Conservation (phyloP, 2,113 vertebrate genomes). For the human (Homo sapiens) region GRCh38 chr7:38052001-38052500, state of each 20-base stretch:
- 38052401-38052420: background rate
- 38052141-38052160: background rate
- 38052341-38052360: background rate
- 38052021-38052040: background rate
- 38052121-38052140: background rate
- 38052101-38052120: background rate
- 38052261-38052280: background rate
- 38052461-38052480: background rate
- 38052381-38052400: background rate
- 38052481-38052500: background rate
- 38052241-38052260: background rate
- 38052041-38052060: background rate
- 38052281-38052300: background rate
- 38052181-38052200: background rate
- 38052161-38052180: background rate
- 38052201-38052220: background rate
- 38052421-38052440: background rate
- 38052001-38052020: background rate
- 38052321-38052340: background rate
- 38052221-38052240: background rate
- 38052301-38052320: background rate
- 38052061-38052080: background rate
- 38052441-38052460: background rate
- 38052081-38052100: background rate
- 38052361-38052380: background rate